phyloP scores from a whole-genome alignment of 2,797 vertebrate species.

The Cynopterus sphinx region DNA sequence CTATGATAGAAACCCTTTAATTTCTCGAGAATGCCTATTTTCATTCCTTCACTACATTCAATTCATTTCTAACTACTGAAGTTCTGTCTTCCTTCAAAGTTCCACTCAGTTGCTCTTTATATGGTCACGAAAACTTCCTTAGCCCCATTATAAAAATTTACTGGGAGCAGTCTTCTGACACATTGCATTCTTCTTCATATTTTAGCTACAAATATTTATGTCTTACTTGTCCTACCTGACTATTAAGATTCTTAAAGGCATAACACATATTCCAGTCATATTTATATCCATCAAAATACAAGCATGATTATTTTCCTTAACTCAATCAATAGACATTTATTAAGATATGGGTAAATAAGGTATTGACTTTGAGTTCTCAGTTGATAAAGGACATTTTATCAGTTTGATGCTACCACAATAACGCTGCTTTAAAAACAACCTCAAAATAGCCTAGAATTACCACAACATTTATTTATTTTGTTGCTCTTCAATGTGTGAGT shows the following conservation, averaged over 20 bases:
- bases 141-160: neutral
- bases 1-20: neutral
- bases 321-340: neutral
- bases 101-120: neutral
- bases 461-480: neutral
- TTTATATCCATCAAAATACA: neutral
- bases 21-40: neutral
- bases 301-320: neutral
- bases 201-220: rapidly evolving
- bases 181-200: neutral
- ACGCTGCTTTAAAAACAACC: neutral
- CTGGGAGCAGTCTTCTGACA: neutral
- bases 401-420: neutral
- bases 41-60: neutral
- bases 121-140: neutral
- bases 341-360: neutral
- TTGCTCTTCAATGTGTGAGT: neutral
- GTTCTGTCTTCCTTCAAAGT: neutral
- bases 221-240: neutral
- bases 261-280: neutral
- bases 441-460: neutral
- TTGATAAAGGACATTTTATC: neutral
- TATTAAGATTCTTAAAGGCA: neutral
- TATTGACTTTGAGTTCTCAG: neutral
- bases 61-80: neutral